Evolutionary conservation across 2,888 invertebrate species (phyloP).

Genomic region (Pyralis farinalis): DNA sequence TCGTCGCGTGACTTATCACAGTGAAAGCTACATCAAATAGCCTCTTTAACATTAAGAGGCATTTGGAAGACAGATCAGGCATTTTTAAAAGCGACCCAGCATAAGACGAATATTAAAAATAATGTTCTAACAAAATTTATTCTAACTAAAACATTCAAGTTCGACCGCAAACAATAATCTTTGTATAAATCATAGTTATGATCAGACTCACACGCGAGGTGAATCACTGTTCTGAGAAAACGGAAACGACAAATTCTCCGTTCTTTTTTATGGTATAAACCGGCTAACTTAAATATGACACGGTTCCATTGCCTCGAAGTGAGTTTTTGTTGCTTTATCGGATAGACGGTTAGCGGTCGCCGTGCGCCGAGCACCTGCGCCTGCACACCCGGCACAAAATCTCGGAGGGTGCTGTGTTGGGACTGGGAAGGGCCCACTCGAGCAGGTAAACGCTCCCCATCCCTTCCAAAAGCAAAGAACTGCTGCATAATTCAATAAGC

Average conservation of each 20-base stretch:
- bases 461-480: constrained; percentile 28
- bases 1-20: constrained; percentile 58
- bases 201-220: constrained; percentile 58
- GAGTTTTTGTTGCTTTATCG: constrained; percentile 47
- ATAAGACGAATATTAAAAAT: constrained; percentile 51
- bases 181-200: constrained; percentile 58
- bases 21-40: constrained; percentile 62
- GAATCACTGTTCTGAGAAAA: constrained; percentile 75
- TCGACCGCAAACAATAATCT: constrained; percentile 61
- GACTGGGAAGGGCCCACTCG: constrained; percentile 30
- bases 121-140: constrained; percentile 48
- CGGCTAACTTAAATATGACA: constrained; percentile 45
- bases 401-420: constrained; percentile 61
- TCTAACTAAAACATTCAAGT: constrained; percentile 46
- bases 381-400: constrained; percentile 67
- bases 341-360: constrained; percentile 55
- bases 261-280: constrained; percentile 59
- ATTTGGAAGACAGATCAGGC: constrained; percentile 34
- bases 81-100: constrained; percentile 32
- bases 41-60: constrained; percentile 54
- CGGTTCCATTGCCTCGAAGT: constrained; percentile 35
- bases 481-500: constrained; percentile 30
- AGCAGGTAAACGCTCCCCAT: constrained; percentile 68
- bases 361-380: constrained; percentile 71
- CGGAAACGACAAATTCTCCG: constrained; percentile 75